Conservation (phyloP, 1,140 invertebrate genomes). For the Drosophila teissieri region DNA sequence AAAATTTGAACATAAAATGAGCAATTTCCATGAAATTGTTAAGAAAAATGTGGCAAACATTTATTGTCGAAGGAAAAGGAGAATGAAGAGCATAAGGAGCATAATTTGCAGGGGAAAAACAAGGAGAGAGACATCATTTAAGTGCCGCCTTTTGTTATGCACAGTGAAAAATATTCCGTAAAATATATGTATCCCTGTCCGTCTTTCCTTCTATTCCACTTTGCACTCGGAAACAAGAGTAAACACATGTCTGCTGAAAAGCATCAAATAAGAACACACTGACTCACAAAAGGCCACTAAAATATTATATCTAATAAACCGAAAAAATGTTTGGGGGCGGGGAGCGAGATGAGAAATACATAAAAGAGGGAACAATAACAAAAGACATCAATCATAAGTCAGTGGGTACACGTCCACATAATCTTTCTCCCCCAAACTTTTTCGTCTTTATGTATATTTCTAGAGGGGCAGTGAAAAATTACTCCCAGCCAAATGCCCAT, state of each 20-base stretch:
- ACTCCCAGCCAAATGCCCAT: slow-evolving; percentile 23
- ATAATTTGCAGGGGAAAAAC: slow-evolving; percentile 63
- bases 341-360: slow-evolving; percentile 36
- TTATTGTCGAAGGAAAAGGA: slow-evolving; percentile 45
- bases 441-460: slow-evolving; percentile 56
- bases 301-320: slow-evolving; percentile 82
- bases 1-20: slow-evolving; percentile 68
- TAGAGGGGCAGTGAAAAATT: slow-evolving; percentile 45
- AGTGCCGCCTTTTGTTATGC: slow-evolving; percentile 69
- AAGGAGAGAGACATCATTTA: slow-evolving; percentile 55
- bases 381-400: slow-evolving; percentile 83
- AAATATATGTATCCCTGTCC: slow-evolving; percentile 28
- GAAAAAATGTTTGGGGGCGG: slow-evolving; percentile 22
- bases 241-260: slow-evolving; percentile 72
- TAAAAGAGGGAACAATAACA: slow-evolving; percentile 66
- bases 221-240: slow-evolving; percentile 62
- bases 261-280: slow-evolving; percentile 50
- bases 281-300: slow-evolving; percentile 68
- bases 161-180: slow-evolving; percentile 45
- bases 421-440: slow-evolving; percentile 39
- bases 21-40: slow-evolving; percentile 79
- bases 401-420: slow-evolving; percentile 67
- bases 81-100: slow-evolving; percentile 42
- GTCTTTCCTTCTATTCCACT: neutral
- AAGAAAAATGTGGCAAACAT: slow-evolving; percentile 73